Evolutionary conservation across 1,140 invertebrate genomes (phyloP), one percentile per base, ranked within the genome.

Genomic region (fruit fly (Drosophila melanogaster)): DNA sequence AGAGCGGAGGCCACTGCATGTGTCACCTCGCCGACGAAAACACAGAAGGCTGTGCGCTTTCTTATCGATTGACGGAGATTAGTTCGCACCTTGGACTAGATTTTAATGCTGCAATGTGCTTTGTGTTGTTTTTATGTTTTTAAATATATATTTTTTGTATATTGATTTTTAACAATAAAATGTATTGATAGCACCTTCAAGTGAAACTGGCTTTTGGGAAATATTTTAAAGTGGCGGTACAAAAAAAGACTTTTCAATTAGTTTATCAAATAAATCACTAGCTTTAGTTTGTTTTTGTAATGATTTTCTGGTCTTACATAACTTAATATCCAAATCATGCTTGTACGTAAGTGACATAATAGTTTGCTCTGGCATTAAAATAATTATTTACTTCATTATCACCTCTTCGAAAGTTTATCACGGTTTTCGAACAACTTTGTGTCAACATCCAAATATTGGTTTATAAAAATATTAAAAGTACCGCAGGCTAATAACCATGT

Each of bases 41-140:
- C 85, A 40, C 79, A 60, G n/a, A 92, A 92, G 44, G 84, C 83
- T 12, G 91, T 92, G 14, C 75, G 90, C 26, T 92, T 92, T 71
- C 74, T 92, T 41, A 80, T 92, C 55, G 91, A 92, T 79, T 92
- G 64, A 90, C 65, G 19, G 47, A 35, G 24, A 11, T 50, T 67
- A 59, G 51, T 44, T 65, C 30, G 10, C 56, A 53, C 57, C 61
- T 78, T 55, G 65, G 38, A 55, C 59, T 64, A 38, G 30, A 43
- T 59, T 59, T 46, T 49, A 54, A 54, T 26, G 61, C 51, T 86
- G 66, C 77, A 85, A 80, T 84, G 67, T 60, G 66, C 41, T 79
- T 60, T 81, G 62, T 67, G 58, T 71, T 77, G 49, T 79, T 79
- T 65, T 80, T 83, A 71, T 79, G 77, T 59, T 61, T 86, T 86